These are phyloP conservation scores for Leptarthrus brevirostris DNA, from an alignment of 2,888 invertebrate species.

Conservation along the genomic window DNA sequence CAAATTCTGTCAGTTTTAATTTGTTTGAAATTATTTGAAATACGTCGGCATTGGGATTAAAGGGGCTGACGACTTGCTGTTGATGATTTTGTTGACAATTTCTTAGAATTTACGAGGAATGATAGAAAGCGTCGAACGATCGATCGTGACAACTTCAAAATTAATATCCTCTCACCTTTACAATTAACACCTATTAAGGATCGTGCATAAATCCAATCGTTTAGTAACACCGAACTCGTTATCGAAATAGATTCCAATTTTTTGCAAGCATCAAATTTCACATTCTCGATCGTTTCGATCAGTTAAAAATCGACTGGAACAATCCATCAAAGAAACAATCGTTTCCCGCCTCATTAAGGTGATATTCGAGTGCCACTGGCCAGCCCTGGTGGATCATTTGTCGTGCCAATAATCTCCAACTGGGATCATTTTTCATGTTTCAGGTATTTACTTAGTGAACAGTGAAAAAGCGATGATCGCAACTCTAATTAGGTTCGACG, in stretches of 20 bases:
- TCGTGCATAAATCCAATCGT: too few relatives aligned
- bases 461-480: slow-evolving; percentile 15
- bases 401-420: slow-evolving; percentile 17
- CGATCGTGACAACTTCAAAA: too few relatives aligned
- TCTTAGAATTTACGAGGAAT: too few relatives aligned
- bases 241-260: neutral
- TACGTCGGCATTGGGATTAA: too few relatives aligned
- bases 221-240: neutral
- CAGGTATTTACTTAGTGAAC: slow-evolving; percentile 5
- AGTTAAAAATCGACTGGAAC: slow-evolving; percentile 1
- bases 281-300: neutral
- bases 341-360: neutral
- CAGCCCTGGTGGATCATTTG: slow-evolving; percentile 2
- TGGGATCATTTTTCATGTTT: slow-evolving; percentile 21
- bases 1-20: slow-evolving; percentile 14
- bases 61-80: too few relatives aligned
- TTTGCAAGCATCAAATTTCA: neutral
- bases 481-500: slow-evolving; percentile 18
- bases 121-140: too few relatives aligned
- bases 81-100: too few relatives aligned
- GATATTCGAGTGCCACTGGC: slow-evolving; percentile 4
- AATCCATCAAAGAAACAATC: slow-evolving; percentile 13
- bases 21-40: neutral
- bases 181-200: slow-evolving; percentile 13
- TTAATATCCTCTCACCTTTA: slow-evolving; percentile 16